These are phyloP conservation scores for Buphagus erythrorhynchus DNA, from an alignment of 2,797 vertebrate genomes.

Conservation along the genomic window DNA sequence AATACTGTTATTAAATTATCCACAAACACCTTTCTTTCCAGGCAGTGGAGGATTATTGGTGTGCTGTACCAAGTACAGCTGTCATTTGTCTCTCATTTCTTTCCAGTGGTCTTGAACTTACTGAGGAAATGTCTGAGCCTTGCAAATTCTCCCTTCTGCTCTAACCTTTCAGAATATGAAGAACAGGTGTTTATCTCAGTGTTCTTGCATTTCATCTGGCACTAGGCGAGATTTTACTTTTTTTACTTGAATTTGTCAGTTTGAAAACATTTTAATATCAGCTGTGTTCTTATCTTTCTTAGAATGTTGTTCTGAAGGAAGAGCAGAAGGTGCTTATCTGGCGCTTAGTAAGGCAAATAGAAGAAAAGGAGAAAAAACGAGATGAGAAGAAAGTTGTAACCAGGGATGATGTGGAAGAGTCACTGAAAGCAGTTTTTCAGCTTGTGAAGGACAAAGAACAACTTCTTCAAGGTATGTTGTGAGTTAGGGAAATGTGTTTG, in stretches of 20 bases:
- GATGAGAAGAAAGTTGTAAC: conserved; percentile 59
- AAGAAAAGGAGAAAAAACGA: conserved; percentile 61
- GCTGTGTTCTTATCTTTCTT: not conserved
- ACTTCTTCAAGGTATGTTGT: conserved; percentile 75
- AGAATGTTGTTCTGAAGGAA: conserved; percentile 75
- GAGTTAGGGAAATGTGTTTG: not conserved
- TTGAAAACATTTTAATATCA: not conserved
- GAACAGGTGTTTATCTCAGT: not conserved
- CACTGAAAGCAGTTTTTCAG: conserved; percentile 71
- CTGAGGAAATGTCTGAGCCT: not conserved
- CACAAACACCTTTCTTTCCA: not conserved
- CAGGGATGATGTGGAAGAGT: conserved; percentile 76
- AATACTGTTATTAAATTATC: not conserved
- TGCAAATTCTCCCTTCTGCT: not conserved
- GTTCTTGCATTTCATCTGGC: not conserved
- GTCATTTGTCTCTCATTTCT: not conserved
- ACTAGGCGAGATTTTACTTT: not conserved
- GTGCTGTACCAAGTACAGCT: not conserved
- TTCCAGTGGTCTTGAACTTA: not conserved
- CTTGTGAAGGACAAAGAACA: conserved; percentile 74
- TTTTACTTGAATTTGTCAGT: not conserved
- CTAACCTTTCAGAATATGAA: not conserved
- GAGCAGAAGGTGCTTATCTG: conserved; percentile 68
- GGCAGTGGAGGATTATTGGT: not conserved
- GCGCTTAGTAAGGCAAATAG: conserved; percentile 65